Conservation (phyloP, 2,888 invertebrate species). For the Drosophila atripex region DNA sequence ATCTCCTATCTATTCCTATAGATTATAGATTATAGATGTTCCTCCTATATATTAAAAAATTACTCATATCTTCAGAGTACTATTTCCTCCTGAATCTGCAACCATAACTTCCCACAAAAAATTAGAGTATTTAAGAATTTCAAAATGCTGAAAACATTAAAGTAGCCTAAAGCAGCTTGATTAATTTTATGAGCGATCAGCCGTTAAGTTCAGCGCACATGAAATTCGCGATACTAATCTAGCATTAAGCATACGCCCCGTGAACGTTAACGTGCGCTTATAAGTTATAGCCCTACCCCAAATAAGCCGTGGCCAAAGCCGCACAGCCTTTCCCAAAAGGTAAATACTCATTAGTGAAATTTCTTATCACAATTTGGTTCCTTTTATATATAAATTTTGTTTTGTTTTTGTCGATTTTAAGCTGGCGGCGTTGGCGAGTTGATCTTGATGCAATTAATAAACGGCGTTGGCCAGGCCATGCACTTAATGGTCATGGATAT, state of each 20-base stretch:
- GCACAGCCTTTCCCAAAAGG: conserved; percentile 50
- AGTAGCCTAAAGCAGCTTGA: conserved; percentile 82
- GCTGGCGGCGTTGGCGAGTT: conserved; percentile 65
- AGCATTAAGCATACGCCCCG: conserved; percentile 80
- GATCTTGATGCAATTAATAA: conserved; percentile 83
- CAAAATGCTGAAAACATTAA: conserved; percentile 58
- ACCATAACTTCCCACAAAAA: not conserved
- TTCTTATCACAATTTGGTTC: conserved; percentile 50
- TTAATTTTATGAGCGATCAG: conserved; percentile 84
- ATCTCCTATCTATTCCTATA: too few relatives aligned
- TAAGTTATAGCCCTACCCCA: conserved; percentile 40
- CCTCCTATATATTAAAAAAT: too few relatives aligned
- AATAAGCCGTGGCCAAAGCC: conserved; percentile 36
- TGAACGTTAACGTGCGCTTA: conserved; percentile 40
- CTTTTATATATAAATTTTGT: conserved; percentile 25
- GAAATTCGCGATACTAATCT: conserved; percentile 74
- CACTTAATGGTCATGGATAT: conserved; percentile 70
- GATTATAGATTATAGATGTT: too few relatives aligned
- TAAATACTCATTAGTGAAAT: conserved; percentile 79
- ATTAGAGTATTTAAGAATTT: conserved; percentile 29
- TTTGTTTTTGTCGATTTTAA: conserved; percentile 57
- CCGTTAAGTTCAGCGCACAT: conserved; percentile 83
- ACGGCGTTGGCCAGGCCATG: conserved; percentile 42
- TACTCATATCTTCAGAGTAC: too few relatives aligned
- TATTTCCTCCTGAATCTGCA: too few relatives aligned